phyloP scores from a whole-genome alignment of 1,140 invertebrate genomes.

The Drosophila baimaii region DNA sequence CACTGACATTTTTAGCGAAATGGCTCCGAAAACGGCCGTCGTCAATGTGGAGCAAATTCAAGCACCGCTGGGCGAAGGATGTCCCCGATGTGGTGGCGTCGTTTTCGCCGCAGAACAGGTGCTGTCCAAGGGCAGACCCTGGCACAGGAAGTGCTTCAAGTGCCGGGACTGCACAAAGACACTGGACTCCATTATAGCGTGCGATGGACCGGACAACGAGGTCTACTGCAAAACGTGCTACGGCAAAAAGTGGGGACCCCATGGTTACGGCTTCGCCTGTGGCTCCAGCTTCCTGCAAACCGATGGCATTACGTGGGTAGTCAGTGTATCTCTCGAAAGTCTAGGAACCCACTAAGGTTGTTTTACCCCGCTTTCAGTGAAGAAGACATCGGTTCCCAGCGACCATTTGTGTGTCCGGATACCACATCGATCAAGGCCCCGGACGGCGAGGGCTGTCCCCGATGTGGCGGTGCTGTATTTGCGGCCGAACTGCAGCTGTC shows the following conservation, averaged over 20 bases:
- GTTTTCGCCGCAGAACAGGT: conserved; percentile 96
- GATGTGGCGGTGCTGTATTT: conserved; percentile 96
- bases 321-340: background rate
- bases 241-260: conserved; percentile 96
- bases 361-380: conserved; percentile 1
- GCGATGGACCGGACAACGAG: conserved; percentile 94
- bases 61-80: conserved; percentile 93
- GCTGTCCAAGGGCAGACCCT: conserved; percentile 94
- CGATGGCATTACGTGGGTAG: conserved; percentile 89
- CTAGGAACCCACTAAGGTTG: no score
- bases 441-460: conserved; percentile 94
- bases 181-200: conserved; percentile 96
- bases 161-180: conserved; percentile 96
- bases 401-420: conserved; percentile 92
- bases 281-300: conserved; percentile 97
- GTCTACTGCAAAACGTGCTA: conserved; percentile 89
- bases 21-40: conserved; percentile 85
- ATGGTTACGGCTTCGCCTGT: conserved; percentile 97
- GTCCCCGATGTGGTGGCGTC: conserved; percentile 94
- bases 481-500: conserved; percentile 97
- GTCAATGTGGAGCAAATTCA: conserved; percentile 92
- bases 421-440: conserved; percentile 95
- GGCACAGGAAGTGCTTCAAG: conserved; percentile 99
- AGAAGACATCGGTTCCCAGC: conserved; percentile 74
- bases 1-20: conserved; percentile 10